Evolutionary conservation across 2,113 vertebrate species (phyloP).

Genomic region (Anguilla rostrata): DNA sequence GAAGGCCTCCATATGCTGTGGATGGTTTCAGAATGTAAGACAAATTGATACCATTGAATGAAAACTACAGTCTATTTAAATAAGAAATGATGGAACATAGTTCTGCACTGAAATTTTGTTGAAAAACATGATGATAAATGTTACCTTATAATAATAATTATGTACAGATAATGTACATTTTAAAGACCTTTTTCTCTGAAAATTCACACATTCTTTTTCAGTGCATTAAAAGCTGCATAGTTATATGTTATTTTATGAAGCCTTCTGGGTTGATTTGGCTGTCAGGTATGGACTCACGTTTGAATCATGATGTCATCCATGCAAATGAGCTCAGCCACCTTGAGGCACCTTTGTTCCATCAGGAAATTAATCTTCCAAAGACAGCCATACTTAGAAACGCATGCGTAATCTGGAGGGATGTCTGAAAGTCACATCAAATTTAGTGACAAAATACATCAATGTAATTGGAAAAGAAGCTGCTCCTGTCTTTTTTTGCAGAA

Average conservation of each 20-base stretch:
- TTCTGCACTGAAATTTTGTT: background rate
- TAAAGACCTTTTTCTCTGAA: background rate
- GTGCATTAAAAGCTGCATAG: background rate
- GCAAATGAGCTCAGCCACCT: background rate
- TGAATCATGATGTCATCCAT: background rate
- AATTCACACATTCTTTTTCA: background rate
- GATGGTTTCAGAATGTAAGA: background rate
- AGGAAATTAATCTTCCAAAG: background rate
- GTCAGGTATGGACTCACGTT: slow-evolving; percentile 1
- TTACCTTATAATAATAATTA: no score
- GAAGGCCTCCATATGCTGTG: background rate
- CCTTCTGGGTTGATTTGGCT: background rate
- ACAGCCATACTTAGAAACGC: background rate
- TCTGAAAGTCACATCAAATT: background rate
- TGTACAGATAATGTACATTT: background rate
- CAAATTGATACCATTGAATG: background rate
- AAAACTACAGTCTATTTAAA: no score
- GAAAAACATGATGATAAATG: background rate
- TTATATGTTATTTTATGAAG: background rate
- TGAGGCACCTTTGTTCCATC: background rate
- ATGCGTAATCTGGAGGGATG: background rate
- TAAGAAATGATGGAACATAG: background rate
- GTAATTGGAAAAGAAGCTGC: background rate
- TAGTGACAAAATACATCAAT: background rate
- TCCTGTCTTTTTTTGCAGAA: background rate